Base-by-base conservation (phyloP, 1,140 invertebrate genomes). In the Onthophagus taurus region DNA sequence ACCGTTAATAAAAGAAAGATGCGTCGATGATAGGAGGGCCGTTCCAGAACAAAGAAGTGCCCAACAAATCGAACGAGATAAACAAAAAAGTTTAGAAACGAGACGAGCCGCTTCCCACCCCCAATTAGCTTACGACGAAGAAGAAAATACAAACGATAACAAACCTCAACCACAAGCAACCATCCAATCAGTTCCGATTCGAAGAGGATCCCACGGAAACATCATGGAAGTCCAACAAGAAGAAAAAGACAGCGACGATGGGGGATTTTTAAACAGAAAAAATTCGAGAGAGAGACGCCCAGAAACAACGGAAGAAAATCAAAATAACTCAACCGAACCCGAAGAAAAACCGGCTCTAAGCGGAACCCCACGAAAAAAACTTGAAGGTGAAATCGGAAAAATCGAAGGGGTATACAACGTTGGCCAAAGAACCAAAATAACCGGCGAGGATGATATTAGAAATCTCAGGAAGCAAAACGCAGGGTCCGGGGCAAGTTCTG, bases 81-180 rank as follows among this genome's bases (percentile, higher is more conserved):
- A 70, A 50, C 70, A 72, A 53, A 62, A 66, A 57, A 72, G 67
- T 31, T 66, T 75, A 31, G 73, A 75, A 57, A 67, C 70, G 2
- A 58, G 72, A 52, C 59, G 73, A 47, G 74, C 78, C 2, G 66
- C 72, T 1, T 81, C 80, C 1, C 80, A 81, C 45, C 80, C 78
- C 5, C 78, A 82, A 41, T 59, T 80, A 7, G 68, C 74, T 9
- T 74, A 74, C 41, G 77, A 74, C 24, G 70, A 72, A 30, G 69
- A 72, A 24, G 51, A 45, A 3, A 44, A 51, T 48, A 46, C 38
- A 18, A 54, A 57, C 24, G 58, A 57, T 37, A 55, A 52, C 39
- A 45, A 68, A 52, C 66, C 65, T 20, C 68, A 65, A 43, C 65
- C 59, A 2, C 61, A 71, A 55, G 54, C 57, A 20, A 64, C 35